Evolutionary conservation across 2,797 vertebrate genomes (phyloP).

Genomic region (Hephaestus fuliginosus): DNA sequence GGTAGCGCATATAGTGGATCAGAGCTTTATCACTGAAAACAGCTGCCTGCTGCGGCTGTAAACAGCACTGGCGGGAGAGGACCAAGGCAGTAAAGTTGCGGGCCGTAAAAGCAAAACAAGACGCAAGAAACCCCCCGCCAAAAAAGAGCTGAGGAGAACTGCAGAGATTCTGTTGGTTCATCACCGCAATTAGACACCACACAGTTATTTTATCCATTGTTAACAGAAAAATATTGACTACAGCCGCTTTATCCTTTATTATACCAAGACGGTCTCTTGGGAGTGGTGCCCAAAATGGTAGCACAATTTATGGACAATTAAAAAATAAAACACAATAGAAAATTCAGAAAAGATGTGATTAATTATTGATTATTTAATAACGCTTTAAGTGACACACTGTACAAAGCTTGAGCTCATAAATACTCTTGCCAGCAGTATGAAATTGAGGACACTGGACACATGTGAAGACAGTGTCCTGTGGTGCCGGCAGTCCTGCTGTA

Average conservation of each 20-base stretch:
- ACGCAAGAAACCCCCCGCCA: neutral
- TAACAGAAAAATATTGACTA: conserved; percentile 40
- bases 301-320: conserved; percentile 4
- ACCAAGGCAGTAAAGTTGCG: conserved; percentile 11
- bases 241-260: conserved; percentile 37
- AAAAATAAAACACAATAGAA: conserved; percentile 12
- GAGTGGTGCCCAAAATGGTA: conserved; percentile 15
- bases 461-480: conserved; percentile 56
- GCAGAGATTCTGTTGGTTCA: conserved; percentile 12
- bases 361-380: conserved; percentile 29
- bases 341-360: conserved; percentile 13
- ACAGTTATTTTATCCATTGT: conserved; percentile 1
- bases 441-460: conserved; percentile 50
- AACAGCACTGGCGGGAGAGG: neutral
- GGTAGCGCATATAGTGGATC: neutral
- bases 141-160: conserved; percentile 6
- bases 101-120: conserved; percentile 23
- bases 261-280: conserved; percentile 1
- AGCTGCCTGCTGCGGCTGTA: conserved; percentile 7
- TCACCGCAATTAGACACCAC: conserved; percentile 1
- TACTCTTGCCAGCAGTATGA: conserved; percentile 32
- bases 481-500: conserved; percentile 47
- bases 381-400: conserved; percentile 6
- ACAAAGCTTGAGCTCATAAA: conserved; percentile 30
- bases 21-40: conserved; percentile 14